These are phyloP conservation scores for Branchellion lobata DNA, from an alignment of 2,888 invertebrate genomes.

Conservation along the genomic window DNA sequence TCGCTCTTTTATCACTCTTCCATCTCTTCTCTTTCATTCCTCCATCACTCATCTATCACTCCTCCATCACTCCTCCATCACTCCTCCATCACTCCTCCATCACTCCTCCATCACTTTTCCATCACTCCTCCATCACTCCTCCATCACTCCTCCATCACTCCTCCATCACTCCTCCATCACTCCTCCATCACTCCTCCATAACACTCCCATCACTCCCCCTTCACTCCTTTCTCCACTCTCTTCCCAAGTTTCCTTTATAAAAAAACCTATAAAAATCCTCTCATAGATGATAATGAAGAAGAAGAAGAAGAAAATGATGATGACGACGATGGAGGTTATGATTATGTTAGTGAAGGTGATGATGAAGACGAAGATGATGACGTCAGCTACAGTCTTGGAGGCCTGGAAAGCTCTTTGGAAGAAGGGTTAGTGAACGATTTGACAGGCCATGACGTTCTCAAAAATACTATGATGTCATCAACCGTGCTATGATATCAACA, in stretches of 20 bases:
- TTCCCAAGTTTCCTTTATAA: background rate
- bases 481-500: too few relatives aligned
- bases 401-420: background rate
- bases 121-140: too few relatives aligned
- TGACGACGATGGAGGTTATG: background rate
- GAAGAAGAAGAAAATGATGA: background rate
- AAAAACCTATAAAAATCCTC: background rate
- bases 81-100: too few relatives aligned
- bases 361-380: background rate
- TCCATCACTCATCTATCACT: too few relatives aligned
- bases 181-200: too few relatives aligned
- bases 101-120: too few relatives aligned
- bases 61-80: too few relatives aligned
- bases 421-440: background rate
- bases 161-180: too few relatives aligned
- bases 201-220: background rate
- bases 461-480: too few relatives aligned
- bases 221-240: background rate
- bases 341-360: background rate
- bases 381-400: background rate
- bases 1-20: too few relatives aligned
- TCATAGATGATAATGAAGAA: background rate
- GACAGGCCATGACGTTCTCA: background rate
- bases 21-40: too few relatives aligned
- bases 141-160: too few relatives aligned